Base-by-base conservation (phyloP, 35 echinoderm and acorn worm genomes). In the Lytechinus pictus region DNA sequence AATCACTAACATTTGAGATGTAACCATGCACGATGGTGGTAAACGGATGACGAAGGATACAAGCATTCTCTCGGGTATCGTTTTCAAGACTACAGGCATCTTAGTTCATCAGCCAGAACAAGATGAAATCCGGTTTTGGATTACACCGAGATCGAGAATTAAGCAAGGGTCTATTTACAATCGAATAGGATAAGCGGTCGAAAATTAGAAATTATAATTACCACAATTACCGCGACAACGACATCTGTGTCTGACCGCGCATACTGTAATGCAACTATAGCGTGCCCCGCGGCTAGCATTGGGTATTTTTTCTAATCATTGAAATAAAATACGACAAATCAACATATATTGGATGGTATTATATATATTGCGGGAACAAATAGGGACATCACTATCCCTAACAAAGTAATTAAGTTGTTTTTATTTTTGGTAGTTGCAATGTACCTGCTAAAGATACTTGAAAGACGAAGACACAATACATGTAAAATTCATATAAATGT, bases 121-220 rank as follows among this genome's bases (percentile, higher is more conserved):
- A 90, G 52, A 90, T 90, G 88, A 90, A 54, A 55, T 57, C 92
- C 27, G 92, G 92, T 93, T 93, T 93, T n/a, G 54, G 92, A 93
- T 93, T 93, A 93, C 92, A 57, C 27, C 92, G 57, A 93, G 53
- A 93, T 93, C 53, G 92, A 93, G 92, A 93, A 57, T 93, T 93
- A 93, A 93, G 92, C 92, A 57, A 93, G 54, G 92, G 92, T 57
- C 92, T 57, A 57, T 93, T 93, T 93, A 93, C 92, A 57, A 57
- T 90, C 88, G 88, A 54, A 90, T 90, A 24, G 88, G 88, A 90
- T 90, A 90, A 90, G 88, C 88, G 88, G 88, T 90, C 88, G 88
- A 44, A 79, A 79, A 90, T 90, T 90, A 44, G 28, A 54, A 90
- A 90, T 90, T 90, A 54, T 52, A 54, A 90, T 90, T 90, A 90